phyloP scores from a whole-genome alignment of 2,797 vertebrate genomes.

The Chiloscyllium punctatum region DNA sequence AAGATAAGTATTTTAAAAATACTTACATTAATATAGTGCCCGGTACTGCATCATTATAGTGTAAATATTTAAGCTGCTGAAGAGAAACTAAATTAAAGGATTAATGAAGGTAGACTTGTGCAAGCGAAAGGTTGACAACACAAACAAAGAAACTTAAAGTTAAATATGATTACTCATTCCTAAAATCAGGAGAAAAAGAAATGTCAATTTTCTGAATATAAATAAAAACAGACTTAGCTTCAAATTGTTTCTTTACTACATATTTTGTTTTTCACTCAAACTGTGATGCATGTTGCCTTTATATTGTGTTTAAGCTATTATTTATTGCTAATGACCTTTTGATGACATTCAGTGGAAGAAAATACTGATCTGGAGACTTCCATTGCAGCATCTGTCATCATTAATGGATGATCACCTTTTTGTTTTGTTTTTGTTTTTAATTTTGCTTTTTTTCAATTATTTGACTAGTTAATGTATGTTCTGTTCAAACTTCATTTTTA shows the following conservation, averaged over 20 bases:
- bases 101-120: neutral
- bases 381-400: neutral
- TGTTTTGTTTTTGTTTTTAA: neutral
- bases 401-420: neutral
- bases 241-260: neutral
- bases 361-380: neutral
- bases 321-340: slow-evolving; percentile 4
- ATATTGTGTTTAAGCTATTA: neutral
- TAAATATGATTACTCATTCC: neutral
- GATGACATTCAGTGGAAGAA: slow-evolving; percentile 7
- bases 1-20: neutral
- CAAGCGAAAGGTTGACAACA: neutral
- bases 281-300: neutral
- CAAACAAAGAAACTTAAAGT: neutral
- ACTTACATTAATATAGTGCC: neutral
- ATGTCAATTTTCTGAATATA: neutral
- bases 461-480: neutral
- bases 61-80: neutral
- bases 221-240: neutral
- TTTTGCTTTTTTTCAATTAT: neutral
- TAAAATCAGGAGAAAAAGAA: slow-evolving; percentile 12
- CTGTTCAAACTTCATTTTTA: neutral
- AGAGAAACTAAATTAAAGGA: neutral
- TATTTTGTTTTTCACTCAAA: neutral
- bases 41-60: neutral